These are phyloP conservation scores for Platysteira castanea DNA, from an alignment of 2,113 vertebrate genomes.

Conservation along the genomic window DNA sequence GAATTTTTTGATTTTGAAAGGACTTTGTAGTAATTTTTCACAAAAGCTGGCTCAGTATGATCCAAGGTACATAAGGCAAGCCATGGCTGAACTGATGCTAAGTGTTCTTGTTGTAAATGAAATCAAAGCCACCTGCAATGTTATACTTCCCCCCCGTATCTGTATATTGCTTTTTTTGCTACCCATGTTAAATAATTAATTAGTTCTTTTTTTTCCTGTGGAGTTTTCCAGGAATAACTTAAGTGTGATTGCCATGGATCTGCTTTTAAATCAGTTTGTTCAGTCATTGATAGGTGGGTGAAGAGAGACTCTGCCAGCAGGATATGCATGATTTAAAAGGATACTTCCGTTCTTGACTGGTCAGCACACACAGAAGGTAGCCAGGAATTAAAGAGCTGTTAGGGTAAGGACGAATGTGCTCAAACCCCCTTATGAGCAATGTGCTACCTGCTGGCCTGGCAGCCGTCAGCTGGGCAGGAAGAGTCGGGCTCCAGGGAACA, in stretches of 20 bases:
- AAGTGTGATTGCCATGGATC: neutral
- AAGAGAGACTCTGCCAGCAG: neutral
- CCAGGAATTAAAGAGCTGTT: neutral
- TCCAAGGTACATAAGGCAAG: neutral
- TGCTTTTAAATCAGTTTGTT: neutral
- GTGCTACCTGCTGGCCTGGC: neutral
- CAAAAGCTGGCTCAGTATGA: neutral
- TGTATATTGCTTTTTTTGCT: neutral
- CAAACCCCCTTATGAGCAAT: too few species aligned
- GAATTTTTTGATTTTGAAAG: neutral
- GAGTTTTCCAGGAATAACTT: neutral
- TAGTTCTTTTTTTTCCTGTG: too few species aligned
- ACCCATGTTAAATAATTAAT: neutral
- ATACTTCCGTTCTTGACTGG: neutral
- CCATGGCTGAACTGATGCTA: neutral
- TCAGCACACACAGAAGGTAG: neutral
- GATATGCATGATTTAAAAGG: neutral
- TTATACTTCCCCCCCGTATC: neutral
- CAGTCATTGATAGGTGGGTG: neutral
- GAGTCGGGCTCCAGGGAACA: rapidly evolving
- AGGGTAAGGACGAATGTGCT: neutral
- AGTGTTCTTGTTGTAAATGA: neutral
- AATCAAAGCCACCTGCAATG: neutral
- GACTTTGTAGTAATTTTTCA: neutral
- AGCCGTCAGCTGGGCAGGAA: neutral